Evolutionary conservation across 2,888 invertebrate genomes (phyloP), one percentile per base, ranked within the genome.

Genomic region (Mongoloraphidia duomilia): DNA sequence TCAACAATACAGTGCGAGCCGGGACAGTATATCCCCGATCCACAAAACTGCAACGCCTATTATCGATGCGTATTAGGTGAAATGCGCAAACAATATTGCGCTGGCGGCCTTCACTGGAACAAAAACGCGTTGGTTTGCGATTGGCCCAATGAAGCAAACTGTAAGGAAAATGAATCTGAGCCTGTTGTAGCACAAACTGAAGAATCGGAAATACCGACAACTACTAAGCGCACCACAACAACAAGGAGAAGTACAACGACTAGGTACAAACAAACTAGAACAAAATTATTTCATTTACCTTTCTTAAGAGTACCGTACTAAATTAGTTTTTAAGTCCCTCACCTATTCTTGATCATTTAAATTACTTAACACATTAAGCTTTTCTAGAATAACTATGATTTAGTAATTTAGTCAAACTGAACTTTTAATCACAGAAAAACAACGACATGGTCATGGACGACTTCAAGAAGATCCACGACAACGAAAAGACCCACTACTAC

Each of bases 51-150:
- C 60, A 80, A 77, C 49, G 76, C 79, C 0, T 91, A 86, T 63
- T 79, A 81, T 56, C 77, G 85, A 56, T 91, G 91, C 59, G 76
- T 85, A 26, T 73, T 79, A 2, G 87, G 87, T 0, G 77, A 80
- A 49, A 67, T 84, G 61, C 75, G 71, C 35, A 80, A 79, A 54
- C 83, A 86, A 56, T 76, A 76, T 54, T 90, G 90, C 60, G 83
- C 88, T 0, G 81, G 83, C 0, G 87, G 87, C 4, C 65, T 90
- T 41, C 87, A 89, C 62, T 91, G 88, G 88, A 84, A 87, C 56
- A 66, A 71, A 17, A 60, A 70, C 0, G 71, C 72, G 44, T 74
- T 74, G 39, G 73, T 82, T 40, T 90, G 90, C 59, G 89, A 90
- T 63, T 90, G 89, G 90, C 89, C 89, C 1, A 71, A 70, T 41